Conservation (phyloP, 2,113 vertebrate species). For the Cavia porcellus region DNA sequence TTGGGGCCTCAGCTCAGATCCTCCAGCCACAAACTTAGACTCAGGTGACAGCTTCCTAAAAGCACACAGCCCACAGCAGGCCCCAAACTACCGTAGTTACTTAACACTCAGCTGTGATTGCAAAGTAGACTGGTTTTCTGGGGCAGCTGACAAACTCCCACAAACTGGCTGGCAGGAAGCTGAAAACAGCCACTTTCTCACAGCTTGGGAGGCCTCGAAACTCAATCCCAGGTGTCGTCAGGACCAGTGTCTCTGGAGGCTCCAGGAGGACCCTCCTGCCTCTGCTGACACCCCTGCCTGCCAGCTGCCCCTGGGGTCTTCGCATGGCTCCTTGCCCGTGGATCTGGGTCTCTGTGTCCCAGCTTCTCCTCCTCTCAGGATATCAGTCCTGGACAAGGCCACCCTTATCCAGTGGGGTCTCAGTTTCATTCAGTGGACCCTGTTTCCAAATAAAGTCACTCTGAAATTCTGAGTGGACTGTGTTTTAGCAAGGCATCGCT, state of each 20-base stretch:
- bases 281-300: neutral
- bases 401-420: neutral
- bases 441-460: neutral
- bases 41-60: neutral
- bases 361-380: neutral
- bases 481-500: neutral
- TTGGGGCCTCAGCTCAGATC: neutral
- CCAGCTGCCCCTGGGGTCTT: neutral
- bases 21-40: neutral
- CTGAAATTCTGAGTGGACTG: neutral
- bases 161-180: neutral
- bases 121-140: neutral
- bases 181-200: neutral
- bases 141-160: neutral
- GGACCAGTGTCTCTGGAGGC: accelerated
- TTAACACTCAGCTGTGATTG: neutral
- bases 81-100: neutral
- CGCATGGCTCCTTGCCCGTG: neutral
- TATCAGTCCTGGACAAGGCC: neutral
- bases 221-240: neutral
- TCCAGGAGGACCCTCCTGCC: neutral
- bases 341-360: neutral
- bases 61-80: neutral
- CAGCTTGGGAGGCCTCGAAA: neutral
- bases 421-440: neutral